A percentile compares a stretch with the other conserved stretches of the same genome.
phyloP scores from a whole-genome alignment of 1,140 invertebrate genomes.

The Eriosoma lanigerum region DNA sequence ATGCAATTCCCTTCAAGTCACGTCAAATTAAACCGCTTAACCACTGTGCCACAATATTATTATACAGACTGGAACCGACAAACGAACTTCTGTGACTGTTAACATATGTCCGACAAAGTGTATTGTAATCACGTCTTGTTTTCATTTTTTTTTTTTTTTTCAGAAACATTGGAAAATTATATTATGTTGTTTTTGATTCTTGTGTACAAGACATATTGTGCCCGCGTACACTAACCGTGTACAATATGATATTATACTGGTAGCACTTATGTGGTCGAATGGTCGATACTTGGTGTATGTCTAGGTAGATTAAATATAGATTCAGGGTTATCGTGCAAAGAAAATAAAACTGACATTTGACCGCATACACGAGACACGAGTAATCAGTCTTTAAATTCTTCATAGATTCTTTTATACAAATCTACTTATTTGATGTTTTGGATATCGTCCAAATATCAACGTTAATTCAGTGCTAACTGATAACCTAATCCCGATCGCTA shows the following conservation, averaged over 20 bases:
- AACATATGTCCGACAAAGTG: too few species aligned
- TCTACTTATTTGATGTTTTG: neutral
- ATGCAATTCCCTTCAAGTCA: neutral
- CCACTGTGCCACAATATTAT: neutral
- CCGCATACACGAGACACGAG: neutral
- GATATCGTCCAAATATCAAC: neutral
- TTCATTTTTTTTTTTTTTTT: too few species aligned
- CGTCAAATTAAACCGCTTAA: slow-evolving; percentile 25
- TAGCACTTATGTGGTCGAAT: too few species aligned
- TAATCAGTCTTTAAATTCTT: neutral
- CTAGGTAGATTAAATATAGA: slow-evolving; percentile 19
- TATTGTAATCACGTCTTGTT: too few species aligned
- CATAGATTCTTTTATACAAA: neutral
- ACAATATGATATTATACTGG: neutral
- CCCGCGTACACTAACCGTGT: neutral
- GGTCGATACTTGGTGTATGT: neutral
- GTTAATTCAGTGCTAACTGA: neutral
- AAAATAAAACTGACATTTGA: slow-evolving; percentile 15
- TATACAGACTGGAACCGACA: slow-evolving; percentile 1
- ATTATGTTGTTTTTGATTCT: too few species aligned
- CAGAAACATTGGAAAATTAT: too few species aligned
- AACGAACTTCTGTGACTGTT: neutral
- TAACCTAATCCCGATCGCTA: too few species aligned
- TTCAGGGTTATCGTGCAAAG: slow-evolving; percentile 13
- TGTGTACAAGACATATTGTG: too few species aligned